These are phyloP conservation scores for Azorinus chamasolen DNA, from an alignment of 2,888 invertebrate genomes.

Conservation along the genomic window DNA sequence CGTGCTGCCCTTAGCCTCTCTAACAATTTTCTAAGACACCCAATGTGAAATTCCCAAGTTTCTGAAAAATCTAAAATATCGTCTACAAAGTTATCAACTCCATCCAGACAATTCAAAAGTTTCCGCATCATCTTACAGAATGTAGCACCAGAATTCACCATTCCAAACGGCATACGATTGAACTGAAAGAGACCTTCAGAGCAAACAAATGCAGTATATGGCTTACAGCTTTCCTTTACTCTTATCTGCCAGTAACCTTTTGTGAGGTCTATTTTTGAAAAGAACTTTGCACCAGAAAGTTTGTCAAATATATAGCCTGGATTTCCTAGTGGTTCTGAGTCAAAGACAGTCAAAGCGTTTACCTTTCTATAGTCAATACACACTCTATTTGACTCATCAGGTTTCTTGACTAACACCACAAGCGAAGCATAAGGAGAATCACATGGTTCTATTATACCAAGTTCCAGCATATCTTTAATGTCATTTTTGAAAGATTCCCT, in stretches of 20 bases:
- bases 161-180: slow-evolving; percentile 44
- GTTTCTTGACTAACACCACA: slow-evolving; percentile 56
- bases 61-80: slow-evolving; percentile 49
- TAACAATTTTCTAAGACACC: slow-evolving; percentile 37
- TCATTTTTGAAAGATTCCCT: no score
- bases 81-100: slow-evolving; percentile 54
- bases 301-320: slow-evolving; percentile 63
- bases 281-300: slow-evolving; percentile 42
- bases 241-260: slow-evolving; percentile 69
- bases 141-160: slow-evolving; percentile 43
- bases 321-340: slow-evolving; percentile 66
- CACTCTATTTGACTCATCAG: slow-evolving; percentile 53
- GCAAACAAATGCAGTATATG: slow-evolving; percentile 55
- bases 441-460: slow-evolving; percentile 58
- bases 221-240: slow-evolving; percentile 29
- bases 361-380: slow-evolving; percentile 63
- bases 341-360: slow-evolving; percentile 63
- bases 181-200: slow-evolving; percentile 47
- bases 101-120: slow-evolving; percentile 34
- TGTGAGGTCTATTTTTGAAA: slow-evolving; percentile 55
- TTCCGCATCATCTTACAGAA: slow-evolving; percentile 54
- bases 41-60: slow-evolving; percentile 52
- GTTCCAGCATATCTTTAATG: slow-evolving; percentile 54
- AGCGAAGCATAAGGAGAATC: slow-evolving; percentile 58
- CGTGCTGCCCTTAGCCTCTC: slow-evolving; percentile 26